Evolutionary conservation across 2,888 invertebrate species (phyloP).

Genomic region (Drosophila hamatofila): DNA sequence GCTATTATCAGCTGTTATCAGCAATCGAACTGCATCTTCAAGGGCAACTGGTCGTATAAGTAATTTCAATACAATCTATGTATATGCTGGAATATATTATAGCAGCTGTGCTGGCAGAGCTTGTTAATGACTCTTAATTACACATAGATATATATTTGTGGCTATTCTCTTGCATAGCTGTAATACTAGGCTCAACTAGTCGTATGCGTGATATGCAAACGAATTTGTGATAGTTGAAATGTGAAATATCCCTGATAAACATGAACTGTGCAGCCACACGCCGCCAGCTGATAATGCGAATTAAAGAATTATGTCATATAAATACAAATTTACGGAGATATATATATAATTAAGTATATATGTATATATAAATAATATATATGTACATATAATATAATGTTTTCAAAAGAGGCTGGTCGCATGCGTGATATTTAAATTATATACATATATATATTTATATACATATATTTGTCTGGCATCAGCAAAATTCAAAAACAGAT

Average conservation of each 20-base stretch:
- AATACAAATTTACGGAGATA: not conserved
- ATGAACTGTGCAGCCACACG: not conserved
- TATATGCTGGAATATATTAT: not conserved
- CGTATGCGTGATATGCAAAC: not conserved
- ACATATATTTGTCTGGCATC: not conserved
- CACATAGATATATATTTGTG: not conserved
- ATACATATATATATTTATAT: not conserved
- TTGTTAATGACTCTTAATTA: not conserved
- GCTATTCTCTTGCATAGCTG: not conserved
- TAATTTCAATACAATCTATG: conserved; percentile 8
- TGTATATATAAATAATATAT: not conserved
- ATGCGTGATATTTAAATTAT: not conserved
- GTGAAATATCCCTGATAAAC: conserved; percentile 1
- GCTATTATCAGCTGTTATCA: conserved; percentile 63
- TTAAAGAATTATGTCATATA: not conserved
- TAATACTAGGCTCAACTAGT: not conserved
- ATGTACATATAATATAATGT: not conserved
- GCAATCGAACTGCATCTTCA: conserved; percentile 28
- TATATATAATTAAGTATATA: not conserved
- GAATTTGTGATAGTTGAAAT: not conserved
- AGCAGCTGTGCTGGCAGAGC: not conserved
- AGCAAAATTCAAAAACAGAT: not conserved
- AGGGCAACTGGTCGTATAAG: conserved; percentile 55
- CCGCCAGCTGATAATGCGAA: not conserved
- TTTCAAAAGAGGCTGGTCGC: not conserved